Evolutionary conservation across 2,888 invertebrate genomes (phyloP).

Genomic region (Sceliomorpha sp.): DNA sequence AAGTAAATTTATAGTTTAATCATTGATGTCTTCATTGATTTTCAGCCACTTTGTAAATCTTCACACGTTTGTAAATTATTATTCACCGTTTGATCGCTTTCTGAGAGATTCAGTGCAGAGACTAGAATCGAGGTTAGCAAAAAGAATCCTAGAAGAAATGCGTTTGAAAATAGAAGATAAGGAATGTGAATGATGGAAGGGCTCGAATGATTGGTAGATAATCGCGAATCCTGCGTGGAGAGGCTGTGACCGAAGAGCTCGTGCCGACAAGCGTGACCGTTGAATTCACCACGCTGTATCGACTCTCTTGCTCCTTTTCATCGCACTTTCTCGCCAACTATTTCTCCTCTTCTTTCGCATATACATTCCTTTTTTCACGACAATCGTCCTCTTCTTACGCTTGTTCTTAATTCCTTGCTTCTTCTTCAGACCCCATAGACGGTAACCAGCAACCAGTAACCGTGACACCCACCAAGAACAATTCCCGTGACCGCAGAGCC

Average conservation of each 20-base stretch:
- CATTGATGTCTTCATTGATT: no score
- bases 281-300: conserved; percentile 55
- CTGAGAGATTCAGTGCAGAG: conserved; percentile 30
- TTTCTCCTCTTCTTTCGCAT: conserved; percentile 50
- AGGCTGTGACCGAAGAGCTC: conserved; percentile 72
- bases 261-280: conserved; percentile 76
- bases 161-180: conserved; percentile 30
- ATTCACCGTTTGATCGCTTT: conserved; percentile 38
- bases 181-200: conserved; percentile 42
- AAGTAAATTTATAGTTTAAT: no score
- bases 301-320: conserved; percentile 51
- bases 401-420: conserved; percentile 54
- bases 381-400: conserved; percentile 42
- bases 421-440: conserved; percentile 33
- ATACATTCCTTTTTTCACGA: conserved; percentile 24
- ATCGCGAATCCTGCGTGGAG: conserved; percentile 75
- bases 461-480: conserved; percentile 67
- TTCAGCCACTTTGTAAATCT: no score
- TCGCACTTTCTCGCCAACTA: conserved; percentile 47
- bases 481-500: conserved; percentile 55
- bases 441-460: conserved; percentile 58
- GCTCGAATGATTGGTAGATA: conserved; percentile 62
- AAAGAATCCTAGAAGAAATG: conserved; percentile 19
- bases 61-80: no score
- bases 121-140: conserved; percentile 30